Base-by-base conservation (phyloP, 2,797 vertebrate species). In the Pristis pectinata region DNA sequence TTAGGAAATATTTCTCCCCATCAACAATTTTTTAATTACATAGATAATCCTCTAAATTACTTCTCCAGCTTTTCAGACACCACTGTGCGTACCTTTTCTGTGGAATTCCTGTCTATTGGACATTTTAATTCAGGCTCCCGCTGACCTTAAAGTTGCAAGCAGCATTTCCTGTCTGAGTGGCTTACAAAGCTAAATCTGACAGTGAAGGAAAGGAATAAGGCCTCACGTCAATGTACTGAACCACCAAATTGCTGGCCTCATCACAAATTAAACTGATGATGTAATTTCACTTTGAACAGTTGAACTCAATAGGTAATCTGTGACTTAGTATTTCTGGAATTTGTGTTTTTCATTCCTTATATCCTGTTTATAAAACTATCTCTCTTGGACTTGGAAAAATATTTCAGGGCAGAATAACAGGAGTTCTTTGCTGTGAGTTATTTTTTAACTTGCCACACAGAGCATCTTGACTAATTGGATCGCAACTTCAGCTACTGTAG, bases 291-390 rank as follows among this genome's bases (percentile, higher is more conserved):
- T 93, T 93, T 93, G 92, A n/a, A 34, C 37, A 76, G 70, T 76
- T 94, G 15, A 94, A 94, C 34, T 76, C 76, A 76, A 53, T 94
- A 94, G 13, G 44, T 94, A 27, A 74, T 30, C n/a, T 44, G 41
- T 56, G 70, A 76, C 92, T 74, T 15, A n/a, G 30, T 94, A 94
- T 94, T 94, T 94, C 44, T 74, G 92, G 70, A 94, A 94, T 94
- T 94, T 56, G 72, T 82, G 44, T 76, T 94, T 53, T 76, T 30
- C 44, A 76, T 94, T 94, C 92, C 27, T 74, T 49, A 34, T 22
- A n/a, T 74, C 72, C 67, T 67, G n/a, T 67, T 91, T 37, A 19
- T 34, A 72, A 94, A 94, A 27, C 70, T 22, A 15, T 93, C 72
- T 49, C 70, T 93, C 49, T 74, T 53, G 74, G 70, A 22, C 92